phyloP scores from a whole-genome alignment of 2,797 vertebrate genomes.

The Sphenopsis melanotis region DNA sequence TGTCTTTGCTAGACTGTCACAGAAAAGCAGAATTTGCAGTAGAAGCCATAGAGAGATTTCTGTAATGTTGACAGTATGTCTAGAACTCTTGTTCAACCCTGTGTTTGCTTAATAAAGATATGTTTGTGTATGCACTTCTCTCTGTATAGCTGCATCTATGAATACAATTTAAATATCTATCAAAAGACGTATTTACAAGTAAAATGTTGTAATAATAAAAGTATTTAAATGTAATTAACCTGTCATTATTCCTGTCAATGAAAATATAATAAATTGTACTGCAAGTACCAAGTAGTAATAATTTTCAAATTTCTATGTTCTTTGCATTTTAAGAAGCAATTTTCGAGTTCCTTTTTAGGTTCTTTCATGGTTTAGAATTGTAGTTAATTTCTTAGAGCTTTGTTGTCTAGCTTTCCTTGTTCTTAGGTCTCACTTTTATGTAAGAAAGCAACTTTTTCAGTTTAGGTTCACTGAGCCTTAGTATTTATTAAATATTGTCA shows the following conservation, averaged over 20 bases:
- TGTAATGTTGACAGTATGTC: neutral
- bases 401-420: neutral
- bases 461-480: neutral
- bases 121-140: neutral
- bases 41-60: neutral
- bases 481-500: neutral
- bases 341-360: neutral
- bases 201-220: neutral
- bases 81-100: neutral
- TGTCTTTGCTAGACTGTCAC: neutral
- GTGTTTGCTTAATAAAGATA: neutral
- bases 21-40: neutral
- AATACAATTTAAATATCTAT: neutral
- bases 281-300: neutral
- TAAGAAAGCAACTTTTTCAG: neutral
- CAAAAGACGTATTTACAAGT: neutral
- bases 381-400: neutral
- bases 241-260: neutral
- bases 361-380: neutral
- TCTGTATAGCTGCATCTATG: neutral
- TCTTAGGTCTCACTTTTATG: neutral
- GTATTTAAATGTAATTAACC: neutral
- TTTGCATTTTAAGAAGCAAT: neutral
- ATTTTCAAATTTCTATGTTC: neutral
- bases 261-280: neutral